Evolutionary conservation across 2,888 invertebrate genomes (phyloP).

Genomic region (Tetropium fuscum): DNA sequence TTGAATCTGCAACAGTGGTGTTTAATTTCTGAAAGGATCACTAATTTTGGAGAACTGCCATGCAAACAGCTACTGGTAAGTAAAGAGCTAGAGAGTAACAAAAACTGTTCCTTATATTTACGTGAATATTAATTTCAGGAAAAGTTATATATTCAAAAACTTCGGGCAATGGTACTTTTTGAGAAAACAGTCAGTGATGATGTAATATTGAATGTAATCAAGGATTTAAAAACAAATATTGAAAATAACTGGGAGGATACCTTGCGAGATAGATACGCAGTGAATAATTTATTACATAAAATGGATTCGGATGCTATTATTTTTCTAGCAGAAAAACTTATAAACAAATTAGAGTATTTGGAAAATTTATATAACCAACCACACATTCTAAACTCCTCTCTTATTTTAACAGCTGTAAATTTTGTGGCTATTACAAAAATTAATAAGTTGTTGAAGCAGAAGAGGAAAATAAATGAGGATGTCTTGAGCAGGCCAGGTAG

Average conservation of each 20-base stretch:
- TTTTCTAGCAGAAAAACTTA: constrained; percentile 44
- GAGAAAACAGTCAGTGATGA: constrained; percentile 54
- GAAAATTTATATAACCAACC: constrained; percentile 31
- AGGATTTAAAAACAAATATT: constrained; percentile 48
- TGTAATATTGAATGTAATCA: constrained; percentile 47
- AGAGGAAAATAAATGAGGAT: constrained; percentile 50
- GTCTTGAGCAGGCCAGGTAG: constrained; percentile 39
- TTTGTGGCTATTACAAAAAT: constrained; percentile 53
- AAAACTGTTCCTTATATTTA: not conserved
- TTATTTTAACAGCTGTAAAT: constrained; percentile 47
- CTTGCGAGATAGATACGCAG: constrained; percentile 54
- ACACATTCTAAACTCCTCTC: constrained; percentile 41
- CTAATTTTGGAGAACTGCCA: constrained; percentile 62
- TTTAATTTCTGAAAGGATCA: constrained; percentile 61
- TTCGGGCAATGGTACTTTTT: constrained; percentile 56
- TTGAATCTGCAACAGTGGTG: constrained; percentile 61
- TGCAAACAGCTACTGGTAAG: constrained; percentile 56
- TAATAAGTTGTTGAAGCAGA: constrained; percentile 53
- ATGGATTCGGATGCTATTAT: constrained; percentile 48
- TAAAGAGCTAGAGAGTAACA: constrained; percentile 5
- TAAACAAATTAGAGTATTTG: constrained; percentile 32
- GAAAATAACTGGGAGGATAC: constrained; percentile 55
- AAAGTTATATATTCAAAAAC: constrained; percentile 60
- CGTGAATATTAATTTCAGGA: constrained; percentile 53
- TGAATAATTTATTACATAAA: constrained; percentile 52